Evolutionary conservation across 2,888 invertebrate genomes (phyloP).

Genomic region (Elmis aenea): DNA sequence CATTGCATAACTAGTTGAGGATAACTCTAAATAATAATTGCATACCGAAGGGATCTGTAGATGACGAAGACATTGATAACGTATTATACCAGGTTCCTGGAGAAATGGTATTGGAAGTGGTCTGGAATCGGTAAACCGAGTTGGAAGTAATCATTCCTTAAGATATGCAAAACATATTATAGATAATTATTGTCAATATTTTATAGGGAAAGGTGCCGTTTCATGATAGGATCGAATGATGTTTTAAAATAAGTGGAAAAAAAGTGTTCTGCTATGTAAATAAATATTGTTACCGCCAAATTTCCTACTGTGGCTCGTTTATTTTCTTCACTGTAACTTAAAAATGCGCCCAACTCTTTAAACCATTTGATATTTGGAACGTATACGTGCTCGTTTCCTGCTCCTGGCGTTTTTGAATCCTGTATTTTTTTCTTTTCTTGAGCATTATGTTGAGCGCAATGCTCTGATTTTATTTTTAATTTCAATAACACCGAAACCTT

Average conservation of each 20-base stretch:
- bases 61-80: slow-evolving; percentile 6
- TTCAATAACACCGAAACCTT: slow-evolving; percentile 1
- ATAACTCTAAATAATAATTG: slow-evolving; percentile 9
- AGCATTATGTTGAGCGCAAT: slow-evolving; percentile 5
- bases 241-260: slow-evolving; percentile 1
- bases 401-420: neutral
- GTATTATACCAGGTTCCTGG: slow-evolving; percentile 5
- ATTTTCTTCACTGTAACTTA: too few species aligned
- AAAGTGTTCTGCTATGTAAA: too few species aligned
- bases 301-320: too few species aligned
- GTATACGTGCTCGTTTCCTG: too few species aligned
- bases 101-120: slow-evolving; percentile 1
- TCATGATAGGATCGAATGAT: slow-evolving; percentile 1
- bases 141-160: slow-evolving; percentile 4
- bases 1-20: slow-evolving; percentile 14
- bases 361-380: too few species aligned
- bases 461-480: slow-evolving; percentile 6
- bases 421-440: slow-evolving; percentile 7
- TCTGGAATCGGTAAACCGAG: neutral
- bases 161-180: slow-evolving; percentile 1
- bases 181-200: neutral
- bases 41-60: slow-evolving; percentile 5
- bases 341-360: too few species aligned
- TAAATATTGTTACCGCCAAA: too few species aligned
- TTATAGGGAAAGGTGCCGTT: neutral